Evolutionary conservation across 1,140 invertebrate species (phyloP).

Genomic region (Zophobas morio): DNA sequence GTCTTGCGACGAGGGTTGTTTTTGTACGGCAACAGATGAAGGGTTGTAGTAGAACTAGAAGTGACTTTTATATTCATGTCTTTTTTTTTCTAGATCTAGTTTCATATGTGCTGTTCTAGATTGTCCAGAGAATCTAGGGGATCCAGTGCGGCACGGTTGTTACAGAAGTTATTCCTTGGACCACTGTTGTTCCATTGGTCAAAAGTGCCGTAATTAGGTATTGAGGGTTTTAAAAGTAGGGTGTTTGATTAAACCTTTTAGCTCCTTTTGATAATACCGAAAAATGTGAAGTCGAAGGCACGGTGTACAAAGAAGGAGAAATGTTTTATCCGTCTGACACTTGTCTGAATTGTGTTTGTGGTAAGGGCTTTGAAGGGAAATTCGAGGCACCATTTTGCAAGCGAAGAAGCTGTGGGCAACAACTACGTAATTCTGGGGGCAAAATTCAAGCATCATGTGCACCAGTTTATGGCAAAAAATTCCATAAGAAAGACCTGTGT

Average conservation of each 20-base stretch:
- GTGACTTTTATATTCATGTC: not conserved
- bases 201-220: not conserved
- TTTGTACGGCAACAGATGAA: slow-evolving; percentile 44
- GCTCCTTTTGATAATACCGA: slow-evolving; percentile 37
- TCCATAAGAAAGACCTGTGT: slow-evolving; percentile 11
- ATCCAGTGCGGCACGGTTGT: slow-evolving; percentile 47
- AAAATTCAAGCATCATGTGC: slow-evolving; percentile 6
- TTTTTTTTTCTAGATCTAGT: slow-evolving; percentile 29
- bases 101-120: slow-evolving; percentile 54
- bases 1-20: slow-evolving; percentile 52
- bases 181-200: slow-evolving; percentile 32
- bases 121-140: slow-evolving; percentile 53
- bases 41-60: slow-evolving; percentile 36
- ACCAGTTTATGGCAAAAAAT: not conserved
- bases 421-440: slow-evolving; percentile 47
- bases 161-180: slow-evolving; percentile 55
- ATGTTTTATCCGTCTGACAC: slow-evolving; percentile 55
- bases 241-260: slow-evolving; percentile 3
- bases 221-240: not conserved
- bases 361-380: slow-evolving; percentile 58
- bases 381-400: slow-evolving; percentile 54
- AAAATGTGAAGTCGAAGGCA: slow-evolving; percentile 57
- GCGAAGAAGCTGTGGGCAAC: slow-evolving; percentile 49
- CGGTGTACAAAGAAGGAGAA: slow-evolving; percentile 53
- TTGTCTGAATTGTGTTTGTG: slow-evolving; percentile 58